Base-by-base conservation (phyloP, 1,140 invertebrate species). In the Radopholus similis region DNA sequence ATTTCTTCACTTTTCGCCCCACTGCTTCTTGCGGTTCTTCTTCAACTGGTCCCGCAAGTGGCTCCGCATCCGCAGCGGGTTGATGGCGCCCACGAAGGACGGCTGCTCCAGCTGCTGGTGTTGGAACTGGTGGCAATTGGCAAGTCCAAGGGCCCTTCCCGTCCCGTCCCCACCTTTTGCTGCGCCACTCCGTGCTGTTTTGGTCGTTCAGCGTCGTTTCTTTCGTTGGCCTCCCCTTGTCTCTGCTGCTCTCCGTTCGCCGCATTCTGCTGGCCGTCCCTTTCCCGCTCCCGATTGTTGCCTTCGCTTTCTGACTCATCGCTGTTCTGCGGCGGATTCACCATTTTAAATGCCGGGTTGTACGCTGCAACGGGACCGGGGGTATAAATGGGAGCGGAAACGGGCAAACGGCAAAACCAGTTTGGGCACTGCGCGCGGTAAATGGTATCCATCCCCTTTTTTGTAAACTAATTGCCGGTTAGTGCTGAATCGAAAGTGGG, bases 341-440 rank as follows among this genome's bases (percentile, higher is more conserved):
- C 59, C 30, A 62, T 26, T 62, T 62, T 62, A 21, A 62, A 62
- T n/a, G 59, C 59, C 49, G 59, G 59, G 18, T 62, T 62, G 28
- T 62, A 62, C 18, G 59, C 59, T 62, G 4, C 38, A 60, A 23
- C 4, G 11, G 4, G 18, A 56, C 34, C 26, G 56, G 26, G 18
- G 18, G 40, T 32, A 47, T 62, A 11, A 49, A 32, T 15, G 21
- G 38, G 5, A 42, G 40, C 5, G 35, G 21, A 4, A n/a, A 26
- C 30, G n/a, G 21, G 5, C 21, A 5, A 51, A 5, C 30, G n/a
- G n/a, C n/a, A n/a, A n/a, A n/a, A n/a, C n/a, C n/a, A n/a, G n/a
- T n/a, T n/a, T n/a, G n/a, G n/a, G n/a, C n/a, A n/a, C n/a, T n/a
- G n/a, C n/a, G n/a, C n/a, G n/a, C n/a, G n/a, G n/a, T n/a, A n/a